Percentiles rank a stretch among this genome's conserved stretches.
phyloP scores from a whole-genome alignment of 2,113 vertebrate genomes.

The Collichthys lucidus region DNA sequence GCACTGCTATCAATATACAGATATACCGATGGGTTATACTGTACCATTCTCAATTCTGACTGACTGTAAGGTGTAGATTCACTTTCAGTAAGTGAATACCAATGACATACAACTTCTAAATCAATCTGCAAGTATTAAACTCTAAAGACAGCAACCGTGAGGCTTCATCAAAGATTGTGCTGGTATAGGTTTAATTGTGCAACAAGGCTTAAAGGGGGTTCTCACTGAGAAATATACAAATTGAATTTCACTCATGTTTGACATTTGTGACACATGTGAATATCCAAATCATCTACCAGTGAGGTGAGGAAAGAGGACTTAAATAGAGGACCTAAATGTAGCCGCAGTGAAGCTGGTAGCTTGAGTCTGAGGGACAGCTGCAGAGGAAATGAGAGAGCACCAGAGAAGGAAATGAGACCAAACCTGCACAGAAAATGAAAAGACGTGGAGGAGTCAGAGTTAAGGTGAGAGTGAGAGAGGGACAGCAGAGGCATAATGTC shows the following conservation, averaged over 20 bases:
- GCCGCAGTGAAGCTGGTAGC: neutral
- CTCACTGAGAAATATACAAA: neutral
- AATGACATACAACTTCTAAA: neutral
- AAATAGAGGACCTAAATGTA: neutral
- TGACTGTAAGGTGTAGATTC: no score
- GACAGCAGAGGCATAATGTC: no score
- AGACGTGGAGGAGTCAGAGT: neutral
- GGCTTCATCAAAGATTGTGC: neutral
- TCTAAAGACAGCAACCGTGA: neutral
- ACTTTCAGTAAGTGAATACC: neutral
- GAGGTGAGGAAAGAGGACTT: neutral
- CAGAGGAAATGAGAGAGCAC: constrained; percentile 19
- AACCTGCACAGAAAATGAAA: neutral
- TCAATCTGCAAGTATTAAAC: neutral
- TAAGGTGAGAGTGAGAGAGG: neutral
- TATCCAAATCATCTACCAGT: neutral
- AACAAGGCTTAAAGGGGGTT: neutral
- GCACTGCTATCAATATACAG: neutral
- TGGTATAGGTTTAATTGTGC: neutral
- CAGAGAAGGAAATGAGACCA: constrained; percentile 9
- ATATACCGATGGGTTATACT: neutral
- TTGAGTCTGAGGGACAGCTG: constrained; percentile 1
- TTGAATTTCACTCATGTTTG: neutral
- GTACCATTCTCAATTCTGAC: neutral
- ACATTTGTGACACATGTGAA: neutral